Conservation (phyloP, 2,888 invertebrate genomes). For the Mechanitis messenoides region DNA sequence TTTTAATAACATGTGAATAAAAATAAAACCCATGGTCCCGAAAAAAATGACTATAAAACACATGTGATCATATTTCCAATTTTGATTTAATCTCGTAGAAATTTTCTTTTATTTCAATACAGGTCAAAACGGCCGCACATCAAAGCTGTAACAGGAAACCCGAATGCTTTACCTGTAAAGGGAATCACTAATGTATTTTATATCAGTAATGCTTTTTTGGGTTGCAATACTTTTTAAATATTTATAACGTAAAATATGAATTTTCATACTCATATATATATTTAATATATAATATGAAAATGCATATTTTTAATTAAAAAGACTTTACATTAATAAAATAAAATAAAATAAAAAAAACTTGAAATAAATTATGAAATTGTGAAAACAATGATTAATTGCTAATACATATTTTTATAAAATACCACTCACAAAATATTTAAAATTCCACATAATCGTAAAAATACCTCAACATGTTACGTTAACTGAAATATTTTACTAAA, state of each 20-base stretch:
- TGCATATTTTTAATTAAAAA: too few relatives aligned
- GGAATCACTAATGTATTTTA: constrained; percentile 2
- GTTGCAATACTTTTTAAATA: not conserved
- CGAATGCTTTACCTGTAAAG: constrained; percentile 14
- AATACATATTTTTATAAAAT: not conserved
- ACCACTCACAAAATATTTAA: not conserved
- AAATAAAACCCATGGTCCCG: too few relatives aligned
- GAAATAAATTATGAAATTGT: too few relatives aligned
- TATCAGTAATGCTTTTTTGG: not conserved
- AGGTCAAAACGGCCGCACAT: constrained; percentile 20
- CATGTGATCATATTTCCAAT: constrained; percentile 15
- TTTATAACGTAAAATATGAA: not conserved
- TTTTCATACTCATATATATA: not conserved
- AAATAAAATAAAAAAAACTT: too few relatives aligned
- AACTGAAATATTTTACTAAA: not conserved
- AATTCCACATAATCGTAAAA: not conserved
- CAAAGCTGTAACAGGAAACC: constrained; percentile 28
- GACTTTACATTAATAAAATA: too few relatives aligned
- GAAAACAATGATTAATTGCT: too few relatives aligned
- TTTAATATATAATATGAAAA: too few relatives aligned
- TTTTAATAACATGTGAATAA: too few relatives aligned
- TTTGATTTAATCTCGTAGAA: constrained; percentile 13
- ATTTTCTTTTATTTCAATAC: constrained; percentile 12
- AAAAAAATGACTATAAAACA: too few relatives aligned
- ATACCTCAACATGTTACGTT: not conserved